These are phyloP conservation scores for Agriopis marginaria DNA, from an alignment of 2,888 invertebrate genomes.

Conservation along the genomic window DNA sequence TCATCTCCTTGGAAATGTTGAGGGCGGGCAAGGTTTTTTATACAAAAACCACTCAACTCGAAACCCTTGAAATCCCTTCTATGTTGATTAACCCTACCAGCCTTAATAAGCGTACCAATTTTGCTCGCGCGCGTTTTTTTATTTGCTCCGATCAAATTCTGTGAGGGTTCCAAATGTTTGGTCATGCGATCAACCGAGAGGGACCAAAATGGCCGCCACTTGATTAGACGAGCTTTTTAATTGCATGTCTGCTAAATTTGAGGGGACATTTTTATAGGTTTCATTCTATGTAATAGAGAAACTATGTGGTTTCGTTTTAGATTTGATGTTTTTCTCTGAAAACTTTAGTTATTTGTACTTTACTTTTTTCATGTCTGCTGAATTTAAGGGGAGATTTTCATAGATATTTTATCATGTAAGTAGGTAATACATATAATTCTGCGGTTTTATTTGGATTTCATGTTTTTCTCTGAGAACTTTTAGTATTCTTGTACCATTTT, in stretches of 20 bases:
- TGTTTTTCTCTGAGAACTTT: too few relatives aligned
- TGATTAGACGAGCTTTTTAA: conserved; percentile 59
- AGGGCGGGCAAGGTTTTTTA: neutral
- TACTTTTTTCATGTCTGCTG: conserved; percentile 42
- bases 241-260: conserved; percentile 45
- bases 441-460: too few relatives aligned
- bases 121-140: conserved; percentile 61
- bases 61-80: conserved; percentile 23
- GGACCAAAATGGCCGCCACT: conserved; percentile 63
- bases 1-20: too few relatives aligned
- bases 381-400: conserved; percentile 33
- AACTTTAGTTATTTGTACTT: too few relatives aligned
- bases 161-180: conserved; percentile 58
- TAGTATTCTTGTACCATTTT: too few relatives aligned
- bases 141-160: conserved; percentile 68
- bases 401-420: too few relatives aligned
- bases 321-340: too few relatives aligned
- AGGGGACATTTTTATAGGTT: conserved; percentile 28
- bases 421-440: too few relatives aligned
- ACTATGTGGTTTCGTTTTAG: too few relatives aligned
- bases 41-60: conserved; percentile 7
- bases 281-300: neutral
- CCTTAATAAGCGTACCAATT: conserved; percentile 68
- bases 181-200: conserved; percentile 63
- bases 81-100: conserved; percentile 49